A percentile compares a stretch with the other conserved stretches of the same genome.
These are phyloP conservation scores for Baccha elongata DNA, from an alignment of 2,888 invertebrate genomes.

Conservation along the genomic window DNA sequence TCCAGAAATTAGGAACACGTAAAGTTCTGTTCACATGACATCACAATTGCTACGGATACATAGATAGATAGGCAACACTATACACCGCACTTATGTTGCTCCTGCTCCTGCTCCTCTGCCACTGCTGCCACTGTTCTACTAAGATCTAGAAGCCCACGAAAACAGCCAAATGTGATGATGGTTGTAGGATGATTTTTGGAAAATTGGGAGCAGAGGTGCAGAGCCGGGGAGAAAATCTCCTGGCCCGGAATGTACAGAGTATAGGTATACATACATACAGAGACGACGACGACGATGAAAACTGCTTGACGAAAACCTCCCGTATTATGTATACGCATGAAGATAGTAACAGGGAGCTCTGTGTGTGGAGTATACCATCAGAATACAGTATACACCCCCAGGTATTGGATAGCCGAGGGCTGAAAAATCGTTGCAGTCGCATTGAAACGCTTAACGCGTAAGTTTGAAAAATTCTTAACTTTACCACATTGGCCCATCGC, in stretches of 20 bases:
- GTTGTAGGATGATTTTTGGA: constrained; percentile 39
- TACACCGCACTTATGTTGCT: constrained; percentile 61
- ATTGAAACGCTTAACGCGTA: constrained; percentile 81
- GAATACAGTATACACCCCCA: constrained; percentile 82
- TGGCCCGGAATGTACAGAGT: constrained; percentile 34
- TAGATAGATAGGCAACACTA: constrained; percentile 51
- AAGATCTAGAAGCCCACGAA: constrained; percentile 65
- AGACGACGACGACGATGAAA: constrained; percentile 10
- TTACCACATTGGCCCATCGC: constrained; percentile 51
- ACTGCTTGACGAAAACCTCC: constrained; percentile 58
- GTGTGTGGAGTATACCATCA: too few relatives aligned
- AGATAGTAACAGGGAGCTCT: constrained; percentile 80
- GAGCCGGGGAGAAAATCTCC: constrained; percentile 44
- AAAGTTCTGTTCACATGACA: constrained; percentile 70
- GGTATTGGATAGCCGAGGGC: constrained; percentile 83
- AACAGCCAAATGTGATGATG: constrained; percentile 63
- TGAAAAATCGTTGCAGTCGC: constrained; percentile 82
- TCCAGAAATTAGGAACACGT: constrained; percentile 71
- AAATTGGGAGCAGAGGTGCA: constrained; percentile 43
- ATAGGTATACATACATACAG: constrained; percentile 28
- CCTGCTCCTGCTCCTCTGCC: constrained; percentile 24
- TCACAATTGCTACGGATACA: constrained; percentile 49
- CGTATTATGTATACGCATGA: constrained; percentile 76
- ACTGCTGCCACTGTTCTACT: constrained; percentile 53
- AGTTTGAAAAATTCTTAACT: constrained; percentile 79